Evolutionary conservation across 2,888 invertebrate species (phyloP).

Genomic region (Quadroppia sp.): DNA sequence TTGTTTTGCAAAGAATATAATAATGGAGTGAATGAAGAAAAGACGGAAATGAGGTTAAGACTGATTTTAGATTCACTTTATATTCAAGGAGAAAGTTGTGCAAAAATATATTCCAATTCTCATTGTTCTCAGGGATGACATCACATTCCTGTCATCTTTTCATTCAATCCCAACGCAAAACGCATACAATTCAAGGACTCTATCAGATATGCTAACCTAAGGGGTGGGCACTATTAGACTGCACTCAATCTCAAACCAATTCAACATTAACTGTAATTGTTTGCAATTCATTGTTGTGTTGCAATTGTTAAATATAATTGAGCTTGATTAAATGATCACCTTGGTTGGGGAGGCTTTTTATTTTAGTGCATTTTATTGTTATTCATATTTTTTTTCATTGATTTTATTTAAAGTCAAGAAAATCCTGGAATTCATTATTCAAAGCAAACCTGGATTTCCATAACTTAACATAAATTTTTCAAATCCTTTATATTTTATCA

Average conservation of each 20-base stretch:
- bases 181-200: not conserved
- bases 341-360: no score
- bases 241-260: no score
- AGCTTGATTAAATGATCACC: no score
- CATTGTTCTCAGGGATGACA: conserved; percentile 22
- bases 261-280: no score
- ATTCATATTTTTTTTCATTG: not conserved
- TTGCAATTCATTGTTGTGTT: no score
- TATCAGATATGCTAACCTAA: no score
- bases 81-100: conserved; percentile 23
- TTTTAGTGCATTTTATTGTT: not conserved
- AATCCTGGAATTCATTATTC: not conserved
- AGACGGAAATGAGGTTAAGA: conserved; percentile 14
- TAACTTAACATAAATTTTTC: not conserved
- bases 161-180: not conserved
- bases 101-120: not conserved
- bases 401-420: not conserved
- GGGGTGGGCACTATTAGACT: no score
- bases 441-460: not conserved
- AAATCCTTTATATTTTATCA: not conserved
- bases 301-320: no score
- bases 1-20: not conserved
- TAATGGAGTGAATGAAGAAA: not conserved
- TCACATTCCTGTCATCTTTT: conserved; percentile 3
- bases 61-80: not conserved